Evolutionary conservation across 2,888 invertebrate species (phyloP).

Genomic region (Eupithecia subfuscata): DNA sequence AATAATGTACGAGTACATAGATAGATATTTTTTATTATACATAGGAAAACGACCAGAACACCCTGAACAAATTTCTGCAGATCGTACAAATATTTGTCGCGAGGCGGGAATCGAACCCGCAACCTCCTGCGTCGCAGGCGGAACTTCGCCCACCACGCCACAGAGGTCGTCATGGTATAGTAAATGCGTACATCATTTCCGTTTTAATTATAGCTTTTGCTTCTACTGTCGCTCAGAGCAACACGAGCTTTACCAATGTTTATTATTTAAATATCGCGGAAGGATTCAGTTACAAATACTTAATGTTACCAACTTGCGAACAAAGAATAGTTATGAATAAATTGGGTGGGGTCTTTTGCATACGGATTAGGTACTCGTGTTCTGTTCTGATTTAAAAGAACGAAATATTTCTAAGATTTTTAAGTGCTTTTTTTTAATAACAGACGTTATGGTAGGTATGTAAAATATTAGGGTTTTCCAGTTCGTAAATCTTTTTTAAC

Average conservation of each 20-base stretch:
- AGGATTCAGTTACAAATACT: slow-evolving; percentile 43
- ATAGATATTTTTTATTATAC: too few species aligned
- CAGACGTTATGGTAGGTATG: not conserved
- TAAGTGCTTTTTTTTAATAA: not conserved
- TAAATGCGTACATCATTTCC: not conserved
- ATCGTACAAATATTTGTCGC: too few species aligned
- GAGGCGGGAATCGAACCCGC: too few species aligned
- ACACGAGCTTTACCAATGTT: slow-evolving; percentile 32
- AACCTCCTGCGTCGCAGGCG: too few species aligned
- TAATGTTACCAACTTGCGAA: slow-evolving; percentile 26
- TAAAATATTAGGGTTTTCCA: slow-evolving; percentile 17
- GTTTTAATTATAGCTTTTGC: not conserved
- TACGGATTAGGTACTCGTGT: slow-evolving; percentile 9
- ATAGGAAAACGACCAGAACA: too few species aligned
- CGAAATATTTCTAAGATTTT: slow-evolving; percentile 5
- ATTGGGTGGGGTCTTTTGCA: slow-evolving; percentile 14
- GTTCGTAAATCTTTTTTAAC: slow-evolving; percentile 17
- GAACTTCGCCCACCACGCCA: too few species aligned
- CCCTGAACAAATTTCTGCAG: too few species aligned
- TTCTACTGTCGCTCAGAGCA: slow-evolving; percentile 18
- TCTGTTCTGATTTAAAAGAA: slow-evolving; percentile 20
- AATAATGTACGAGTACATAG: too few species aligned
- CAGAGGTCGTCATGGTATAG: too few species aligned
- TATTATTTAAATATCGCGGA: slow-evolving; percentile 45
- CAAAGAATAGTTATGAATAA: slow-evolving; percentile 30